Evolutionary conservation across 2,113 vertebrate species (phyloP), one percentile per base, ranked within the genome.

Genomic region (Psammodynastes pulverulentus): DNA sequence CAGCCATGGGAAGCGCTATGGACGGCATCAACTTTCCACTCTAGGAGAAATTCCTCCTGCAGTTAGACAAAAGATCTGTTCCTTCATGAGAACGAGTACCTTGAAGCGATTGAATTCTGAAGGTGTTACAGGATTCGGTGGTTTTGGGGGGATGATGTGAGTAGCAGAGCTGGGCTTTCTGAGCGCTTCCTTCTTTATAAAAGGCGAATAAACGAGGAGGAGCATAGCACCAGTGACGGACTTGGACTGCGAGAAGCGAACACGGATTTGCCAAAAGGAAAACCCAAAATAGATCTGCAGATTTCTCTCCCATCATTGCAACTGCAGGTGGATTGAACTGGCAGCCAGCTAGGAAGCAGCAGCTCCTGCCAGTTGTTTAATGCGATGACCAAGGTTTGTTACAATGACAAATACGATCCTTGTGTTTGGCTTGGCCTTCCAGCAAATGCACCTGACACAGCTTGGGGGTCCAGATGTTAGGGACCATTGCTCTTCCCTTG

Each of bases 331-430:
- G 94, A 92, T 48, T 84, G 91, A 53, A 23, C 39, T 93, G 94
- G 79, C 94, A 94, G 87, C 0, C 3, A 95, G 43, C 46, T 90
- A 92, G 62, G 49, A 91, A 94, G 84, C 92, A 86, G 86, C 93
- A 96, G 96, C 56, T 92, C 87, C 96, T 95, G 87, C 94, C 95
- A 94, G 95, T 96, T 93, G 95, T 95, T 95, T 96, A 97, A 97
- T 93, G 93, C 89, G 95, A 96, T 90, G 95, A 95, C 91, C 93
- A 91, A 94, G 54, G 94, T 92, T 96, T 97, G 95, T 93, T 87
- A 3, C 95, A 92, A 94, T 94, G 95, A 91, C 93, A 92, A 62
- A 9, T 10, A 67, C n/a, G n/a, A n/a, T 94, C 93, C 93, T 91
- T 24, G 26, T 53, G 94, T 94, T 94, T 94, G 23, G 13, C 4